phyloP scores from a whole-genome alignment of 2,797 vertebrate genomes.

The Diglossa cyanea region DNA sequence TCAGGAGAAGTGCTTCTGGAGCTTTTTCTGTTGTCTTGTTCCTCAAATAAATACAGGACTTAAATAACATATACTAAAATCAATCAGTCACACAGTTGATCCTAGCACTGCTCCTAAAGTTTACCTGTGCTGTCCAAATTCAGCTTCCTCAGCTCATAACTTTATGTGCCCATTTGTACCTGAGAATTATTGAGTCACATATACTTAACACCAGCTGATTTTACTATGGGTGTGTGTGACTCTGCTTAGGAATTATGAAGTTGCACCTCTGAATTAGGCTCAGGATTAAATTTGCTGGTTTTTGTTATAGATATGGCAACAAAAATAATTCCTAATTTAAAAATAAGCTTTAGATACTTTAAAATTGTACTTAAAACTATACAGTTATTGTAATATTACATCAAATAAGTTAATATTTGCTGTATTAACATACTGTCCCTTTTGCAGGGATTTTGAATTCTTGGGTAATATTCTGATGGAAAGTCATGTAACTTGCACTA shows the following conservation, averaged over 20 bases:
- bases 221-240: rapidly evolving
- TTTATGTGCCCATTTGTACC: neutral
- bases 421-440: neutral
- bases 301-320: neutral
- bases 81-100: neutral
- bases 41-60: neutral
- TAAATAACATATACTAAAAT: neutral
- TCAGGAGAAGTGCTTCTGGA: neutral
- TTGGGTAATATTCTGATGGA: neutral
- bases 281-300: neutral
- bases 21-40: neutral
- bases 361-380: neutral
- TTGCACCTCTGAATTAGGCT: neutral
- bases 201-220: neutral
- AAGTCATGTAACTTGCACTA: neutral
- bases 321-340: neutral
- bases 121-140: neutral
- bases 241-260: neutral
- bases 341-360: neutral
- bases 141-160: neutral
- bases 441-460: neutral
- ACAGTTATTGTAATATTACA: neutral
- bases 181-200: neutral
- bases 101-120: neutral
- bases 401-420: neutral